A percentile compares a stretch with the other conserved stretches of the same genome.
Conservation (phyloP, 2,888 invertebrate genomes). For the Megalurothrips usitatus region DNA sequence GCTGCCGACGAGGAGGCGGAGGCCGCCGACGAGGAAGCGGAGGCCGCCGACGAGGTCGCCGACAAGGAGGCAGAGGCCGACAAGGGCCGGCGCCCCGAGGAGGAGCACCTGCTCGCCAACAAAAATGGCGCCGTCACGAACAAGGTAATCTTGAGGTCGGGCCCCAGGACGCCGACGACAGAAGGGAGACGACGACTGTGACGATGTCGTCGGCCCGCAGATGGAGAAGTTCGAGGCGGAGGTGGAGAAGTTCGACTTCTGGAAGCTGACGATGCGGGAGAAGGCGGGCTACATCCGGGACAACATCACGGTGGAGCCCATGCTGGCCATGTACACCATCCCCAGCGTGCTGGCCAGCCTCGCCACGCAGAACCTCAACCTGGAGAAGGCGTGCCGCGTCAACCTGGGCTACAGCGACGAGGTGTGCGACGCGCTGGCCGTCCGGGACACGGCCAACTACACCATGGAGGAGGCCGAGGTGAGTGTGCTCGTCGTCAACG, state of each 20-base stretch:
- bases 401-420: conserved; percentile 66
- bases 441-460: conserved; percentile 63
- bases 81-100: not conserved
- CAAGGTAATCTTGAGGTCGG: no score
- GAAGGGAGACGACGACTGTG: not conserved
- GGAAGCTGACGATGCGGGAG: conserved; percentile 47
- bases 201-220: not conserved
- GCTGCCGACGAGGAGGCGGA: not conserved
- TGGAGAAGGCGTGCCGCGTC: conserved; percentile 80
- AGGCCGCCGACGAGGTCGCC: not conserved
- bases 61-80: not conserved
- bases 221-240: conserved; percentile 1
- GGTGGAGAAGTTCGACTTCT: conserved; percentile 21
- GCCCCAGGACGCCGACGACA: no score
- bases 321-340: conserved; percentile 58
- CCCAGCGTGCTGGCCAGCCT: conserved; percentile 53
- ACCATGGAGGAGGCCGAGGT: conserved; percentile 57
- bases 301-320: conserved; percentile 63
- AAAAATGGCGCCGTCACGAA: not conserved
- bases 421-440: conserved; percentile 69
- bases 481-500: no score
- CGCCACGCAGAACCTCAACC: conserved; percentile 75
- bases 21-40: not conserved
- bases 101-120: not conserved
- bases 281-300: conserved; percentile 50